Evolutionary conservation across 2,888 invertebrate species (phyloP).

Genomic region (Balanococcus diminutus): DNA sequence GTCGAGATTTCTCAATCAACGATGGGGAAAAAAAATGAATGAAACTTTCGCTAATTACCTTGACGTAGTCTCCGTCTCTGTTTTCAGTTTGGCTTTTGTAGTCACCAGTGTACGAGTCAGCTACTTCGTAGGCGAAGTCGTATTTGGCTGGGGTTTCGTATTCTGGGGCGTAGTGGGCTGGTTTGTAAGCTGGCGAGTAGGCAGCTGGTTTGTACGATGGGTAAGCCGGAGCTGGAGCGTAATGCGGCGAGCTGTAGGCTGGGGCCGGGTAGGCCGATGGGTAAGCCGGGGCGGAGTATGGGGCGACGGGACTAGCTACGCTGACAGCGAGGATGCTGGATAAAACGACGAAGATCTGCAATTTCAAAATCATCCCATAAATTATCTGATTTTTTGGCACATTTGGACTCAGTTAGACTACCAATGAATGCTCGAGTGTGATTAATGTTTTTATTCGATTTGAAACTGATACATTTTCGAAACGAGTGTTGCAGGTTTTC

Average conservation of each 20-base stretch:
- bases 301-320: conserved; percentile 46
- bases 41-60: conserved; percentile 53
- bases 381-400: neutral
- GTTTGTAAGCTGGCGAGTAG: conserved; percentile 51
- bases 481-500: neutral
- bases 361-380: neutral
- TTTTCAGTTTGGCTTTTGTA: conserved; percentile 58
- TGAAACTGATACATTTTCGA: neutral
- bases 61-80: conserved; percentile 58
- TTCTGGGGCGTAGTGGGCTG: conserved; percentile 48
- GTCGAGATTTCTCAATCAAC: neutral
- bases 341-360: conserved; percentile 49
- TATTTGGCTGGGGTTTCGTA: conserved; percentile 58
- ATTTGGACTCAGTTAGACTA: neutral
- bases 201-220: conserved; percentile 48
- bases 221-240: conserved; percentile 51
- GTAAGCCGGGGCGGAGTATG: conserved; percentile 52
- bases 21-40: neutral
- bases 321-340: conserved; percentile 48
- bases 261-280: conserved; percentile 43
- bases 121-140: conserved; percentile 58
- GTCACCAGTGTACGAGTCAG: conserved; percentile 58
- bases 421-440: neutral
- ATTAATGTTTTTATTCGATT: neutral
- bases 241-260: conserved; percentile 43